These are phyloP conservation scores for Caenorhabditis auriculariae DNA, from an alignment of 2,888 invertebrate genomes.

Conservation along the genomic window DNA sequence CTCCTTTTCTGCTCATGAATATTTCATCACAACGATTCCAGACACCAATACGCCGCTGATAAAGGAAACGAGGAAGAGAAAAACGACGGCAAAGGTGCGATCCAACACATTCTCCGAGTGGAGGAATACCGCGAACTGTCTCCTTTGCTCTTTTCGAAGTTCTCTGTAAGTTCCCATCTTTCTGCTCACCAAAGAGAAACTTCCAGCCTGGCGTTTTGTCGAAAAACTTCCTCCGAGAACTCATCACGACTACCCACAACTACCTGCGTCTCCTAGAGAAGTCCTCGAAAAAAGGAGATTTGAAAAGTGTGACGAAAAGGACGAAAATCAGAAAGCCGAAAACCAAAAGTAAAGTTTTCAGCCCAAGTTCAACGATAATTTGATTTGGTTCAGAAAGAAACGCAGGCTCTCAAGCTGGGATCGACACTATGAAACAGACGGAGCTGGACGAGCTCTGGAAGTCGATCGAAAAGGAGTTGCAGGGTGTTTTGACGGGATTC, in stretches of 20 bases:
- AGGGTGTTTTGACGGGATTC: constrained; percentile 65
- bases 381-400: not conserved
- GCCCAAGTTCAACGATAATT: constrained; percentile 3
- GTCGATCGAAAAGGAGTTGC: constrained; percentile 4
- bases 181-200: not conserved
- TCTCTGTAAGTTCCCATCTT: constrained; percentile 28
- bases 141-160: constrained; percentile 30
- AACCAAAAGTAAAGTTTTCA: constrained; percentile 3
- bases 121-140: constrained; percentile 58
- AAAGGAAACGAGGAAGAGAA: constrained; percentile 18
- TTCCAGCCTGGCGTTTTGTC: constrained; percentile 77
- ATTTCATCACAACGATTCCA: constrained; percentile 10
- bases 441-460: constrained; percentile 20
- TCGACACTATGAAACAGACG: constrained; percentile 16
- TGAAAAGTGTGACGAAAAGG: constrained; percentile 29
- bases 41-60: constrained; percentile 23
- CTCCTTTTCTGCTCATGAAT: not conserved
- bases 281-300: constrained; percentile 57
- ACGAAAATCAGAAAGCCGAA: constrained; percentile 25
- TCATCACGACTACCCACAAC: constrained; percentile 66
- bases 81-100: constrained; percentile 21
- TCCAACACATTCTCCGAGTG: constrained; percentile 46
- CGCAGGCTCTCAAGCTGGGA: constrained; percentile 1
- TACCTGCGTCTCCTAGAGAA: constrained; percentile 66
- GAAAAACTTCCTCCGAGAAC: constrained; percentile 65